Evolutionary conservation across 2,113 vertebrate species (phyloP).

Genomic region (Donacobius atricapilla): DNA sequence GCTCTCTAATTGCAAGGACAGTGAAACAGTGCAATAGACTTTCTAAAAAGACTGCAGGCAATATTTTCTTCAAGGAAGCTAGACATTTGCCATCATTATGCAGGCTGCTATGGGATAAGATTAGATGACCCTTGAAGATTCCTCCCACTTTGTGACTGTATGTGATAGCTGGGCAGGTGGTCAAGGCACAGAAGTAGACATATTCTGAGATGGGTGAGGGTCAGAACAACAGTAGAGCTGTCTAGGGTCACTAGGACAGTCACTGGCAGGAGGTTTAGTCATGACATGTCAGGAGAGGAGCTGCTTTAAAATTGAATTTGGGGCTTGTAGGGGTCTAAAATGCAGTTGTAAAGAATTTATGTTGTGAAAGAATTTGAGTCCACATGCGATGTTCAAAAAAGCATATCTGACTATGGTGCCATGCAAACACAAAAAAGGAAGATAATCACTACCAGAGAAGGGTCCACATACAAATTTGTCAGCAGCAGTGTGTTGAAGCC

Average conservation of each 20-base stretch:
- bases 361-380: background rate
- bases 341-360: background rate
- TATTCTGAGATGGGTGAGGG: background rate
- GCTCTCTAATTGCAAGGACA: background rate
- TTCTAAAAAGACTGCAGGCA: background rate
- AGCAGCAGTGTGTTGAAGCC: background rate
- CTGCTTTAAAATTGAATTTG: background rate
- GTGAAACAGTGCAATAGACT: background rate
- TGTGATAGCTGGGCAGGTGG: background rate
- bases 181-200: background rate
- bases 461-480: background rate
- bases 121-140: background rate
- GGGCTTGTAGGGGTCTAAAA: background rate
- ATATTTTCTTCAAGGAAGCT: background rate
- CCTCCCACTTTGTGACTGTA: background rate
- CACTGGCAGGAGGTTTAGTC: background rate
- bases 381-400: background rate
- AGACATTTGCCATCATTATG: background rate
- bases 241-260: background rate
- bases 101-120: background rate
- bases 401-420: background rate
- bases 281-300: background rate
- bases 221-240: background rate
- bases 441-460: background rate
- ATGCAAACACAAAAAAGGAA: background rate